Conservation (phyloP, 1,140 invertebrate genomes). For the Megalonaias nervosa region DNA sequence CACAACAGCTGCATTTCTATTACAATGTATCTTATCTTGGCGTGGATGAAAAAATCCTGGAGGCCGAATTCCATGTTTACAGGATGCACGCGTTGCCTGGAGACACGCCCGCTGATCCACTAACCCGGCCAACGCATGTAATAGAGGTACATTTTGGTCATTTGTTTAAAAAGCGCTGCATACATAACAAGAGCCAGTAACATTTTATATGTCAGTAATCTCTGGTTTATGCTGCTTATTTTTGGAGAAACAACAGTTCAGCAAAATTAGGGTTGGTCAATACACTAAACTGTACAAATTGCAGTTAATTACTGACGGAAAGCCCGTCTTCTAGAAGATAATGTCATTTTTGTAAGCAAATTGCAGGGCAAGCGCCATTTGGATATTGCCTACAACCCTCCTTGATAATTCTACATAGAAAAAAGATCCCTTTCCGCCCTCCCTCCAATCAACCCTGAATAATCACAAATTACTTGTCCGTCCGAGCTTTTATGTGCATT, state of each 20-base stretch:
- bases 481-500: too few species aligned
- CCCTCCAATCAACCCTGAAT: too few species aligned
- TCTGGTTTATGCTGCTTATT: background rate
- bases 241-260: too few species aligned
- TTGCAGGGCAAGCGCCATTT: background rate
- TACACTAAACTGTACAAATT: too few species aligned
- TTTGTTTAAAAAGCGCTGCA: background rate
- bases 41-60: slow-evolving; percentile 74
- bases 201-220: background rate
- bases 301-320: too few species aligned
- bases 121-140: slow-evolving; percentile 53
- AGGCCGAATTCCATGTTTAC: slow-evolving; percentile 78
- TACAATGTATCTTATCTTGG: slow-evolving; percentile 75
- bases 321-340: background rate
- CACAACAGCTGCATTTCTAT: slow-evolving; percentile 62
- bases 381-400: background rate
- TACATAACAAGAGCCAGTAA: background rate
- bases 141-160: slow-evolving; percentile 53
- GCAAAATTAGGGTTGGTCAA: too few species aligned
- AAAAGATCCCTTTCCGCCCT: too few species aligned
- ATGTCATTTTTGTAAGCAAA: background rate
- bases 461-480: too few species aligned
- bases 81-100: slow-evolving; percentile 69
- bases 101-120: slow-evolving; percentile 19
- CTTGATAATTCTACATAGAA: too few species aligned